These are phyloP conservation scores for Pseudobourletiella spinata DNA, from an alignment of 1,140 invertebrate species.

Conservation along the genomic window DNA sequence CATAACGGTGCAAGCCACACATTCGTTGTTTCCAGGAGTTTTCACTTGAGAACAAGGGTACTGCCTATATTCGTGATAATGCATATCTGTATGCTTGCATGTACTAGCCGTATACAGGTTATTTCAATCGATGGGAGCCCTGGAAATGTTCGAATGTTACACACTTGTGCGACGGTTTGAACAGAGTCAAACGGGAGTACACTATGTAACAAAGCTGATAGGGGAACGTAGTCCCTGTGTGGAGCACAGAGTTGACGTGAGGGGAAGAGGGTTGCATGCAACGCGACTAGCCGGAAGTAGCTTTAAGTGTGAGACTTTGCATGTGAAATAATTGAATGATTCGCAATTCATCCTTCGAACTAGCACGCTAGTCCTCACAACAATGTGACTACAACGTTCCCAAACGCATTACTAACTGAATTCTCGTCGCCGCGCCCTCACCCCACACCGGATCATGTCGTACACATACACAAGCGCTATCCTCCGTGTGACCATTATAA, in stretches of 20 bases:
- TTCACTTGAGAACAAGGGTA: no score
- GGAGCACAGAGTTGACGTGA: not conserved
- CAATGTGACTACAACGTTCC: slow-evolving; percentile 33
- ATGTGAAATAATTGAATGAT: slow-evolving; percentile 36
- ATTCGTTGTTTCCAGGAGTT: no score
- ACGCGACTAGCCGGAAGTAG: slow-evolving; percentile 27
- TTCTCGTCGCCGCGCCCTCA: not conserved
- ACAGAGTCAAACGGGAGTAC: no score
- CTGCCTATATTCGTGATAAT: no score
- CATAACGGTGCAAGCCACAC: no score
- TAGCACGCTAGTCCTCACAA: slow-evolving; percentile 28
- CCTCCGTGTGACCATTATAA: no score
- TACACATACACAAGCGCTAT: not conserved
- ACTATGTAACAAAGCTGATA: no score
- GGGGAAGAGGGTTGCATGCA: slow-evolving; percentile 5
- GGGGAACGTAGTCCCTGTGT: no score
- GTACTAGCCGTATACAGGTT: no score
- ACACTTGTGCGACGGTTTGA: not conserved
- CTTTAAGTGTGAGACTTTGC: slow-evolving; percentile 35
- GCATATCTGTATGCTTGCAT: no score
- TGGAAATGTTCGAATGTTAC: not conserved
- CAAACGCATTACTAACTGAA: slow-evolving; percentile 17
- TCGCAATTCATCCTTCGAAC: slow-evolving; percentile 32
- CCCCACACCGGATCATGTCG: not conserved
- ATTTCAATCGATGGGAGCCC: not conserved